phyloP scores from a whole-genome alignment of 2,888 invertebrate species.

The Notodonta dromedarius region DNA sequence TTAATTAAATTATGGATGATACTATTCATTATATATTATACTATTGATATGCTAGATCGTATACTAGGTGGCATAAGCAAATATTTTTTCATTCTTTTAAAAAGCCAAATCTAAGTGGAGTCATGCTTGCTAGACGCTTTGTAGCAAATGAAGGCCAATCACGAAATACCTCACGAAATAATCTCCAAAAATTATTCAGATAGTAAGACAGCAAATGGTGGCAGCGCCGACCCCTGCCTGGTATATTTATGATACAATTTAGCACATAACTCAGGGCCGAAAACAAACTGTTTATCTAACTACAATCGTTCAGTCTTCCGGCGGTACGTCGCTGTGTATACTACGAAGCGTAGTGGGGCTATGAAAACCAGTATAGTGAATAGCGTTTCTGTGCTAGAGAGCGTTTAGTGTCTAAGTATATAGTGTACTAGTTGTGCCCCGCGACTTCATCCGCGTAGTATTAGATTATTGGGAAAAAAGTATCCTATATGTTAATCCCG shows the following conservation, averaged over 20 bases:
- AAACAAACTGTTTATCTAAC: conserved; percentile 54
- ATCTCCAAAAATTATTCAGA: conserved; percentile 31
- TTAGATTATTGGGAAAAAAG: too few species aligned
- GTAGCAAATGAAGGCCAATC: neutral
- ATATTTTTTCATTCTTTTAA: too few species aligned
- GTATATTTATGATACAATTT: conserved; percentile 44
- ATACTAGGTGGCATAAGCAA: too few species aligned
- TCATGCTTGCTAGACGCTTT: neutral
- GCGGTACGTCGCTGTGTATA: conserved; percentile 26
- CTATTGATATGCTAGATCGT: too few species aligned
- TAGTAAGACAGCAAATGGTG: conserved; percentile 5
- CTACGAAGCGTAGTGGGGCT: conserved; percentile 28
- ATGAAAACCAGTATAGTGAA: conserved; percentile 14
- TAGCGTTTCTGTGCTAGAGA: too few species aligned
- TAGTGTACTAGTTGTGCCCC: too few species aligned
- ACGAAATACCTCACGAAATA: conserved; percentile 16
- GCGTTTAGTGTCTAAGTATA: too few species aligned
- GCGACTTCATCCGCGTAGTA: too few species aligned
- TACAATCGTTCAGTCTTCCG: conserved; percentile 48
- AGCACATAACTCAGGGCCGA: conserved; percentile 46
- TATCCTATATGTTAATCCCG: too few species aligned
- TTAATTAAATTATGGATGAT: too few species aligned
- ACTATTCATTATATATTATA: too few species aligned
- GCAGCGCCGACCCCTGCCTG: conserved; percentile 5
- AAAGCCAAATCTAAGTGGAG: too few species aligned